A percentile compares a stretch with the other conserved stretches of the same genome.
Conservation (phyloP, 2,113 vertebrate genomes). For the Lonchura striata region DNA sequence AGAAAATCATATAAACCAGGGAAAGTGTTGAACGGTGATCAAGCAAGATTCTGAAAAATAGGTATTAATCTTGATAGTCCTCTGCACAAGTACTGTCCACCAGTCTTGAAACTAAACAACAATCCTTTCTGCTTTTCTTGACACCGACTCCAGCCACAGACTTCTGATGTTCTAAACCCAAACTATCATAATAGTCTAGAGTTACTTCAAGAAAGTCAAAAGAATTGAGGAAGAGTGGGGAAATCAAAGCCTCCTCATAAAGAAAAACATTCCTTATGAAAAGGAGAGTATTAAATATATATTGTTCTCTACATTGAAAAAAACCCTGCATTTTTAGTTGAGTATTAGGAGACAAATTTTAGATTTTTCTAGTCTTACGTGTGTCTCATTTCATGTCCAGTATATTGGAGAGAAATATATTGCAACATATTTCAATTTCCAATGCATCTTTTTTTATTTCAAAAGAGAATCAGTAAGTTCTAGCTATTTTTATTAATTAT, state of each 20-base stretch:
- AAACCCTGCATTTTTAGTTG: neutral
- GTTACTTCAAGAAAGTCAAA: neutral
- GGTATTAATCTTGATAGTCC: neutral
- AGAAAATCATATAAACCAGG: neutral
- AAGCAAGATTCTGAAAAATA: neutral
- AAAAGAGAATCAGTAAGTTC: neutral
- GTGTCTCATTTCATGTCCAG: neutral
- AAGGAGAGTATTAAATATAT: neutral
- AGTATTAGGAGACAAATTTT: neutral
- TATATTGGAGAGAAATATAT: neutral
- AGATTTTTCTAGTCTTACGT: neutral
- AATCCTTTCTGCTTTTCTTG: neutral
- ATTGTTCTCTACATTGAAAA: neutral
- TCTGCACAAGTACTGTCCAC: neutral
- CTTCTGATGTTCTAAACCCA: neutral
- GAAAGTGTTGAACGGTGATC: neutral
- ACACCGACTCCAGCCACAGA: neutral
- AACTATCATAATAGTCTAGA: rapidly evolving
- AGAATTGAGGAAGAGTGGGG: rapidly evolving
- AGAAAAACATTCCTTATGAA: neutral
- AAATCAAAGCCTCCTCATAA: neutral
- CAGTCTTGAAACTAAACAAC: neutral
- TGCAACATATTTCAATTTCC: neutral
- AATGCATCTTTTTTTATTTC: neutral
- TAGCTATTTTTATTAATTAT: neutral